Conservation (phyloP, 1,140 invertebrate species). For the Dreissena polymorpha region DNA sequence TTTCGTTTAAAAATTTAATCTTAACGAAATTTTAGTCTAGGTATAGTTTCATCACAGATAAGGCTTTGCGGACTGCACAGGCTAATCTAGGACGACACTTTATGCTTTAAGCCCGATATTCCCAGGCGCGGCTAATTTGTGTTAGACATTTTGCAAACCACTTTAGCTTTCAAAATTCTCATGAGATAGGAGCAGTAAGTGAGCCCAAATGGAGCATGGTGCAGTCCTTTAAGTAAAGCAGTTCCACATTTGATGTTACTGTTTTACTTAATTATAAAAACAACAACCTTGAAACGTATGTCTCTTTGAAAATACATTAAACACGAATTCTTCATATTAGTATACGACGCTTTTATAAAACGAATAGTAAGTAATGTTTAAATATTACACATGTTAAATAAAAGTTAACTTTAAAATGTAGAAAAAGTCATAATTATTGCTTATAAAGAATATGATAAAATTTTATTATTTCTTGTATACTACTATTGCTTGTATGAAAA, state of each 20-base stretch:
- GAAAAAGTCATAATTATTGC: background rate
- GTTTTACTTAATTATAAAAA: background rate
- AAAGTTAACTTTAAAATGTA: too few relatives aligned
- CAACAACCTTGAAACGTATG: background rate
- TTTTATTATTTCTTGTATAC: background rate
- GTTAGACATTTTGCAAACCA: too few relatives aligned
- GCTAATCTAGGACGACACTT: too few relatives aligned
- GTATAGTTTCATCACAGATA: too few relatives aligned
- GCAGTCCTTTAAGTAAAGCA: background rate
- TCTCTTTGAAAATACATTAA: too few relatives aligned
- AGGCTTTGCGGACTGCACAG: too few relatives aligned
- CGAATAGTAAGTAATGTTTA: too few relatives aligned
- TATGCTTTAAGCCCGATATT: background rate
- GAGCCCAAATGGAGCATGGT: background rate
- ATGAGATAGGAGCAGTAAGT: background rate
- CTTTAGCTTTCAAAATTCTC: too few relatives aligned
- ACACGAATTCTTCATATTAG: background rate
- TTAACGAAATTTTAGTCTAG: too few relatives aligned
- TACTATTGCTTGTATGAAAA: background rate
- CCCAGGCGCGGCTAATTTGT: too few relatives aligned
- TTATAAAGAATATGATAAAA: background rate
- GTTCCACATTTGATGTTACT: background rate
- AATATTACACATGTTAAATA: too few relatives aligned
- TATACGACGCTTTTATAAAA: background rate
- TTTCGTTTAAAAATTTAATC: too few relatives aligned